phyloP scores from a whole-genome alignment of 92 coral and sea anemone genomes.

The Palythoa caribaeorum region DNA sequence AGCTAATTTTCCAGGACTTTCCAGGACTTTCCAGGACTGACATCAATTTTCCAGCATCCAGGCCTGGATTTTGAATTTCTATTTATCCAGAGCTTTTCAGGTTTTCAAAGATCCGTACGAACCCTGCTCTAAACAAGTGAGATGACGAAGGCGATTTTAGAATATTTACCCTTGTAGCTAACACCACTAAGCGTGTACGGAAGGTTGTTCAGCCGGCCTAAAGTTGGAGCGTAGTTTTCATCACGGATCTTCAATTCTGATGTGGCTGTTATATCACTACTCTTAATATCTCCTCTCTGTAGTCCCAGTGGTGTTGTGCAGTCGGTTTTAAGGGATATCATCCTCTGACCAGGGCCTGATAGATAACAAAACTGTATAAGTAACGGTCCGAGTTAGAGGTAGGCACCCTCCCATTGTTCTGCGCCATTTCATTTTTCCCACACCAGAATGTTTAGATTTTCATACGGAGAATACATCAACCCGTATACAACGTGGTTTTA shows the following conservation, averaged over 20 bases:
- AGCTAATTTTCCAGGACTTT: too few relatives aligned
- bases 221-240: constrained; percentile 88
- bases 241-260: constrained; percentile 70
- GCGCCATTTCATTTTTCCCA: too few relatives aligned
- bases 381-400: too few relatives aligned
- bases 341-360: constrained; percentile 82
- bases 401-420: too few relatives aligned
- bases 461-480: too few relatives aligned
- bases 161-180: constrained; percentile 70
- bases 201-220: constrained; percentile 81
- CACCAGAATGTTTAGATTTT: too few relatives aligned
- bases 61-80: too few relatives aligned
- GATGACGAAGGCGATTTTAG: background rate
- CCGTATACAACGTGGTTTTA: too few relatives aligned
- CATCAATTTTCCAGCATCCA: too few relatives aligned
- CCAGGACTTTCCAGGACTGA: too few relatives aligned
- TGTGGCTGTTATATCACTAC: constrained; percentile 82
- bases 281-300: constrained; percentile 73
- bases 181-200: constrained; percentile 74
- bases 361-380: background rate
- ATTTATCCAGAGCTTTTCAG: too few relatives aligned
- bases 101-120: background rate
- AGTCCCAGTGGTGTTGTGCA: constrained; percentile 91
- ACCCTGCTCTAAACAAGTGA: background rate
- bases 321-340: constrained; percentile 81